A percentile compares a stretch with the other conserved stretches of the same genome.
Evolutionary conservation across 2,113 vertebrate genomes (phyloP).

Genomic region (Coptodon bakossiorum): DNA sequence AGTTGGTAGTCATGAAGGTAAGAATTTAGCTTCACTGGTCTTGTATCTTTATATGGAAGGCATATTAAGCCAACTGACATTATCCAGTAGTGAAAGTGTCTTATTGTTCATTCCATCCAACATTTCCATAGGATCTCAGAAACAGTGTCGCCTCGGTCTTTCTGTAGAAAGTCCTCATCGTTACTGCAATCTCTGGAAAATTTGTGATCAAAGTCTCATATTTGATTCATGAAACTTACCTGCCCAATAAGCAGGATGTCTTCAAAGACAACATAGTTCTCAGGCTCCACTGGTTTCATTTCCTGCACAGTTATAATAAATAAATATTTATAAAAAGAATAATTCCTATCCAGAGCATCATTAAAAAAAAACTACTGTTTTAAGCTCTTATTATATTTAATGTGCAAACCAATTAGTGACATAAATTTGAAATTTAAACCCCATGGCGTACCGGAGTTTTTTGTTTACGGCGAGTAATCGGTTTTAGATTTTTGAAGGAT

Average conservation of each 20-base stretch:
- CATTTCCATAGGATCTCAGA: neutral
- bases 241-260: conserved; percentile 66
- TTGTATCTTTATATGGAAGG: neutral
- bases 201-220: neutral
- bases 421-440: neutral
- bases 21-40: neutral
- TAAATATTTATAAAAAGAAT: rapidly evolving
- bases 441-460: neutral
- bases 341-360: neutral
- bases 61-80: neutral
- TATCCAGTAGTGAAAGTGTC: neutral
- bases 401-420: neutral
- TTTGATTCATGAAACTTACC: conserved; percentile 10
- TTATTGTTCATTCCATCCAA: neutral
- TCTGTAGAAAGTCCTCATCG: neutral
- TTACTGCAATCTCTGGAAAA: neutral
- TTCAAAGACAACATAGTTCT: conserved; percentile 30
- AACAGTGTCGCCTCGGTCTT: rapidly evolving
- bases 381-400: neutral
- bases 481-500: neutral
- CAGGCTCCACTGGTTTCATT: neutral
- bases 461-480: neutral
- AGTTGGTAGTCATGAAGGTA: neutral
- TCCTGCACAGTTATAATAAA: conserved; percentile 19
- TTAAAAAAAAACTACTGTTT: neutral